Conservation (phyloP, 2,888 invertebrate species). For the Plagodis pulveraria region DNA sequence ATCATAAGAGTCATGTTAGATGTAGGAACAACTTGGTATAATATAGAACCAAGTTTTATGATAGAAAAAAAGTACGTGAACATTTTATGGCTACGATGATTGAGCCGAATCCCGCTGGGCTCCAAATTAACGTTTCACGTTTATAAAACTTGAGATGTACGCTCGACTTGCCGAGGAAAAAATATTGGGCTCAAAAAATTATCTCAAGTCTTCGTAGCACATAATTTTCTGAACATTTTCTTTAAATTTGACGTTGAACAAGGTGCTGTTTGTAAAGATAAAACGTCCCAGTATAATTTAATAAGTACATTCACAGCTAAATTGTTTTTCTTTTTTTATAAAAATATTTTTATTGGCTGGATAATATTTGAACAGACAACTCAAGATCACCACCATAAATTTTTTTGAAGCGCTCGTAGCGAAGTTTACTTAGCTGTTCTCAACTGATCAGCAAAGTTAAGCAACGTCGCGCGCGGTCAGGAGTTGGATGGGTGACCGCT, state of each 20-base stretch:
- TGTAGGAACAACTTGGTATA: conserved; percentile 13
- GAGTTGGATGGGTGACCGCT: no score
- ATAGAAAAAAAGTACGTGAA: conserved; percentile 43
- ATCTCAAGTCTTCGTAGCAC: conserved; percentile 11
- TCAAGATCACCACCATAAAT: no score
- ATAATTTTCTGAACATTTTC: conserved; percentile 7
- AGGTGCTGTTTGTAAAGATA: background rate
- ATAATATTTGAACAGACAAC: no score
- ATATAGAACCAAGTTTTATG: conserved; percentile 35
- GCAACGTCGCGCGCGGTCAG: no score
- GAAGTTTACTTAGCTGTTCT: no score
- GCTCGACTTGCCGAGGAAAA: conserved; percentile 28
- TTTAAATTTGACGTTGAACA: background rate
- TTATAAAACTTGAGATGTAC: conserved; percentile 28
- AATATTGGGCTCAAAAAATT: conserved; percentile 28
- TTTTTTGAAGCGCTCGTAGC: no score
- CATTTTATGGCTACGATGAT: conserved; percentile 51
- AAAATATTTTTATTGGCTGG: no score
- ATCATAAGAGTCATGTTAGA: conserved; percentile 24
- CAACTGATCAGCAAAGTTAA: no score
- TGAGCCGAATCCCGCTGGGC: conserved; percentile 51
- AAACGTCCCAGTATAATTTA: background rate
- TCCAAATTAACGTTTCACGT: conserved; percentile 51
- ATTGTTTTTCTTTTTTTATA: no score
- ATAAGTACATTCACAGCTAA: no score